Evolutionary conservation across 2,797 vertebrate species (phyloP).

Genomic region (Ctenopoma multispine): DNA sequence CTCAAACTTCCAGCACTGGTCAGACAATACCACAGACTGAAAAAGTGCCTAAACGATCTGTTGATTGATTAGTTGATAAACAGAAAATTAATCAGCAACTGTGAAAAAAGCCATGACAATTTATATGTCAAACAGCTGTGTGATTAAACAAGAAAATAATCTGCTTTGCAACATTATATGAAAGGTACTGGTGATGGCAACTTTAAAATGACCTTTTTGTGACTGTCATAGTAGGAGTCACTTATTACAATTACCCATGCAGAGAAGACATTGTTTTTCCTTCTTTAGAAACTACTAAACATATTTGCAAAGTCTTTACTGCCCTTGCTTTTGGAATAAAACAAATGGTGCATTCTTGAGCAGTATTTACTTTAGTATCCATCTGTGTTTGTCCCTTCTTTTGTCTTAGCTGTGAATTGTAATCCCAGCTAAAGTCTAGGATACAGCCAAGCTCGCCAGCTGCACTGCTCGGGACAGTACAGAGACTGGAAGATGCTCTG

Average conservation of each 20-base stretch:
- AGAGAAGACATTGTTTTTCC: neutral
- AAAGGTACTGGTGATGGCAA: neutral
- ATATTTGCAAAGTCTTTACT: constrained; percentile 19
- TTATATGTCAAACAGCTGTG: neutral
- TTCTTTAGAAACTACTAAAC: constrained; percentile 8
- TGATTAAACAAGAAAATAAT: neutral
- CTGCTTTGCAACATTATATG: neutral
- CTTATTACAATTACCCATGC: constrained; percentile 6
- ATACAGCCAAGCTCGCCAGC: constrained; percentile 58
- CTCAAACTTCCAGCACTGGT: neutral
- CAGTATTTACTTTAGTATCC: constrained; percentile 53
- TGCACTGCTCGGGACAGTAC: constrained; percentile 49
- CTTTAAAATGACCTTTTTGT: neutral
- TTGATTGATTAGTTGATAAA: neutral
- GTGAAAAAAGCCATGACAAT: too few relatives aligned
- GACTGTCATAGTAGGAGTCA: constrained; percentile 3
- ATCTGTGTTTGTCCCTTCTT: constrained; percentile 50
- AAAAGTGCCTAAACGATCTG: neutral
- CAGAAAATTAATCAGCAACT: too few relatives aligned
- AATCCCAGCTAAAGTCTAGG: constrained; percentile 50
- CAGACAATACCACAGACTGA: neutral
- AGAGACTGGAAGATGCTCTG: constrained; percentile 65
- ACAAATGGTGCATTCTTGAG: constrained; percentile 38
- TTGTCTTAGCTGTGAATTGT: constrained; percentile 41
- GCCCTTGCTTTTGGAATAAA: constrained; percentile 14